phyloP scores from a whole-genome alignment of 2,113 vertebrate species.

The Nesoenas mayeri region DNA sequence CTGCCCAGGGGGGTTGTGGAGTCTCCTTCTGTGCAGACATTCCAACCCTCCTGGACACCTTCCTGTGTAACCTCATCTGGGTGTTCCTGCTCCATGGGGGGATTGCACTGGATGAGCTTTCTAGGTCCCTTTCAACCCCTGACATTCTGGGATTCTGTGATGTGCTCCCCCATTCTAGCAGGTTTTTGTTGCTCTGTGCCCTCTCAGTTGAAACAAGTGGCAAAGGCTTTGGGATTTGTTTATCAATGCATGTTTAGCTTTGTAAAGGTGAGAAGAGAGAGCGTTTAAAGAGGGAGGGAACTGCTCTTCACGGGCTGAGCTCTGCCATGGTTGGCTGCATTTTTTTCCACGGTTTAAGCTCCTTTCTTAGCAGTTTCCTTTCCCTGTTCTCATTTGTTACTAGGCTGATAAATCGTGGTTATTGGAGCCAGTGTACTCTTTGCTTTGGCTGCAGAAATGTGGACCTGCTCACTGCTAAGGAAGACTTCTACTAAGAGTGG shows the following conservation, averaged over 20 bases:
- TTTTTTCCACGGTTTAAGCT: not conserved
- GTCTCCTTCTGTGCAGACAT: too few species aligned
- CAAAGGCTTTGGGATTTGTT: conserved; percentile 11
- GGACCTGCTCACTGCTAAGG: not conserved
- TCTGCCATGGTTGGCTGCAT: conserved; percentile 3
- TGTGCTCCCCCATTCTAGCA: not conserved
- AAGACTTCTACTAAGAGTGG: not conserved
- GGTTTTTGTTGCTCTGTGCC: not conserved
- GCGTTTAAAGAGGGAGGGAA: not conserved
- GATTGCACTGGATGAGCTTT: too few species aligned
- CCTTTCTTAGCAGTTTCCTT: not conserved
- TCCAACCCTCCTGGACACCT: too few species aligned
- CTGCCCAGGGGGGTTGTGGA: too few species aligned
- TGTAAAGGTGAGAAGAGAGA: conserved; percentile 30
- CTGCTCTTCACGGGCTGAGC: not conserved
- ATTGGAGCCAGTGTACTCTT: not conserved
- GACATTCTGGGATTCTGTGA: too few species aligned
- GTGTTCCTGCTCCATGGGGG: too few species aligned
- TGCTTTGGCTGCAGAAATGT: not conserved
- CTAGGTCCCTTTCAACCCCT: too few species aligned
- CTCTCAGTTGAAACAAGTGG: not conserved
- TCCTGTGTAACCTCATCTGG: too few species aligned
- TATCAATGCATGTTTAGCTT: not conserved
- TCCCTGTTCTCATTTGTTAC: not conserved
- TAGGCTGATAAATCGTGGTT: not conserved